These are phyloP conservation scores for Acanthurus lineatus DNA, from an alignment of 2,797 vertebrate genomes.

Conservation along the genomic window DNA sequence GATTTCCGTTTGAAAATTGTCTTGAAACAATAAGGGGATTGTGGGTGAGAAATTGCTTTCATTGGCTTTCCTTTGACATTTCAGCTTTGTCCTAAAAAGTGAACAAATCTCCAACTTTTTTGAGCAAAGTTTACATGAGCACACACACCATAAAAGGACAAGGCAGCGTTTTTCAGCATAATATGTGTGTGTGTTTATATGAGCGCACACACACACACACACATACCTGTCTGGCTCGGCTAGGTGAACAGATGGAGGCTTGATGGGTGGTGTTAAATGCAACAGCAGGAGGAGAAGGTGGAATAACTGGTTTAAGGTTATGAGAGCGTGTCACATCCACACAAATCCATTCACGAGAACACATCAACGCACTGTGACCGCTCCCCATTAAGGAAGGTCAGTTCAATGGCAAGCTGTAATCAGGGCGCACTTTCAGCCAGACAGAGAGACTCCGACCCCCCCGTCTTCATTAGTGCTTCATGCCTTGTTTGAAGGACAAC, in stretches of 20 bases:
- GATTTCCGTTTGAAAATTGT: constrained; percentile 5
- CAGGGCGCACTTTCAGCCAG: constrained; percentile 35
- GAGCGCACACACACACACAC: background rate
- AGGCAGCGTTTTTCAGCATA: background rate
- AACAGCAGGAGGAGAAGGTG: constrained; percentile 61
- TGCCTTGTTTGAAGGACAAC: background rate
- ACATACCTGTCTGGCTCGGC: constrained; percentile 27
- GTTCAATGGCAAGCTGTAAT: constrained; percentile 62
- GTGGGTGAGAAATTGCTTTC: background rate
- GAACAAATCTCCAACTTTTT: constrained; percentile 25
- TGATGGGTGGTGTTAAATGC: constrained; percentile 65
- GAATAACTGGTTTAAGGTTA: constrained; percentile 49
- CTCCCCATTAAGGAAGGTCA: constrained; percentile 70
- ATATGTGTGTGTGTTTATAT: background rate
- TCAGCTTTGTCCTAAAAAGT: constrained; percentile 11
- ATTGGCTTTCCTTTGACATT: background rate
- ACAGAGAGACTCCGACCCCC: background rate
- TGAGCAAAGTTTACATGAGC: constrained; percentile 15
- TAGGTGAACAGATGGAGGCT: constrained; percentile 70
- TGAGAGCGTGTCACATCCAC: constrained; percentile 1
- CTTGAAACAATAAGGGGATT: background rate
- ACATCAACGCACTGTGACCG: constrained; percentile 35
- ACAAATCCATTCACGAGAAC: background rate
- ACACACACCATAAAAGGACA: background rate
- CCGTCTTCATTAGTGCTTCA: constrained; percentile 44